Conservation (phyloP, 2,888 invertebrate species). For the Leptarthrus brevirostris region DNA sequence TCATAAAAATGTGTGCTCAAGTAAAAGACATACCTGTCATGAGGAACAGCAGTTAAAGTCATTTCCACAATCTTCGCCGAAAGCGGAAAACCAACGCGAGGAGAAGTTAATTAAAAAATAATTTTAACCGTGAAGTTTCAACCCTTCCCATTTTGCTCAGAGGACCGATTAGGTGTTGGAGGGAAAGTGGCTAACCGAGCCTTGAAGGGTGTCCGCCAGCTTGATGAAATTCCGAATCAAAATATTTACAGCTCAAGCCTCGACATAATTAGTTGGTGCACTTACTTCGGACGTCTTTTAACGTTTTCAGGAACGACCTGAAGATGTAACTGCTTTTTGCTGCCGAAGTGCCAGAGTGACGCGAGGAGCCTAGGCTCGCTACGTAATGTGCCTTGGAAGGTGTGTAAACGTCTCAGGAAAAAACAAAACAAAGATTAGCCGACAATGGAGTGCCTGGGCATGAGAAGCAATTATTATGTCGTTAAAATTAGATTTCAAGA, state of each 20-base stretch:
- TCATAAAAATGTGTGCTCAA: background rate
- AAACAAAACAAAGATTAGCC: constrained; percentile 29
- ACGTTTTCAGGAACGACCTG: constrained; percentile 12
- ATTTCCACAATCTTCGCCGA: constrained; percentile 3
- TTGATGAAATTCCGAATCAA: constrained; percentile 44
- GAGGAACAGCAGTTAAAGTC: constrained; percentile 1
- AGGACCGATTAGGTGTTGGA: background rate
- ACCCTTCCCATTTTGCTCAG: background rate
- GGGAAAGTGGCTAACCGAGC: background rate
- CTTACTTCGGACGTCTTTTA: background rate
- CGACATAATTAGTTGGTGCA: constrained; percentile 44
- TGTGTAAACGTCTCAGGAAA: constrained; percentile 34
- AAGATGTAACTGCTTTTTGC: background rate
- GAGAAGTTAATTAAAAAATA: constrained; percentile 53
- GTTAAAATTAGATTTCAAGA: constrained; percentile 54
- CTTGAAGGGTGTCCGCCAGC: constrained; percentile 28
- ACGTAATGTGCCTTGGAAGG: constrained; percentile 40
- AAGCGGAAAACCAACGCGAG: constrained; percentile 41
- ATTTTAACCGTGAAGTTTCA: constrained; percentile 34
- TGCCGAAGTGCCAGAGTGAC: background rate
- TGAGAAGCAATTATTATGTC: constrained; percentile 54
- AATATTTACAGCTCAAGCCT: constrained; percentile 47
- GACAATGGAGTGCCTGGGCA: constrained; percentile 30
- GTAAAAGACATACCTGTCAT: background rate
- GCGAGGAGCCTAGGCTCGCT: constrained; percentile 2